Base-by-base conservation (phyloP, 2,113 vertebrate species). In the Sitta europaea region DNA sequence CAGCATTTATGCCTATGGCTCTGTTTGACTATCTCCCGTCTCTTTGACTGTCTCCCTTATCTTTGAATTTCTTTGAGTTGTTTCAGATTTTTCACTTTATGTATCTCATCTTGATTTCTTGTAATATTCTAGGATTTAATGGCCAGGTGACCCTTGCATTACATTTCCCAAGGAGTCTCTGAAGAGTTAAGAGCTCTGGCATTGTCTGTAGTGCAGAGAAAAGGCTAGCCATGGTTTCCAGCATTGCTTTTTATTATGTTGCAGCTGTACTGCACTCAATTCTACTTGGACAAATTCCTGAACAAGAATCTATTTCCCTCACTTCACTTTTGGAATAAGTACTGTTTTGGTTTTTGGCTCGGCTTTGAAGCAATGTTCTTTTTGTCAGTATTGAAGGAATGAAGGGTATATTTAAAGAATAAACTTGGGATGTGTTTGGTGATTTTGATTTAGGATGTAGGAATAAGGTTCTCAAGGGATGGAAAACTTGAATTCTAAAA, bases 211-310 rank as follows among this genome's bases (percentile, higher is more conserved):
- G 79, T 7, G 0, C 76, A 95, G 88, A 95, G 76, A 68, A 84
- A 91, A 94, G 70, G 50, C 86, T 95, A 84, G 76, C 70, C 79
- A 68, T 61, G 65, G 94, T 90, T 94, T 96, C 90, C 94, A 96
- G 54, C 55, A 78, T 96, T 95, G 91, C 96, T 93, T 95, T 96
- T 96, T 95, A 97, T 97, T 96, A 96, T 96, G 92, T 91, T 95
- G 96, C 96, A 97, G 96, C 96, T 97, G 96, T 95, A 96, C 91
- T 93, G 92, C 90, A 86, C 94, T 96, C 94, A 96, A 68, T 91
- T 94, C 94, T 92, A 84, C 90, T 97, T 96, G 96, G 96, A 96
- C 33, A 88, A 93, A 86, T 95, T 96, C 96, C 95, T 96, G 92
- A 96, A 93, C 88, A 92, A 95, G 92, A 96, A 94, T 96, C 94